Percentiles rank a stretch among this genome's conserved stretches.
Conservation (phyloP, 2,113 vertebrate species). For the Erpornis zantholeuca region DNA sequence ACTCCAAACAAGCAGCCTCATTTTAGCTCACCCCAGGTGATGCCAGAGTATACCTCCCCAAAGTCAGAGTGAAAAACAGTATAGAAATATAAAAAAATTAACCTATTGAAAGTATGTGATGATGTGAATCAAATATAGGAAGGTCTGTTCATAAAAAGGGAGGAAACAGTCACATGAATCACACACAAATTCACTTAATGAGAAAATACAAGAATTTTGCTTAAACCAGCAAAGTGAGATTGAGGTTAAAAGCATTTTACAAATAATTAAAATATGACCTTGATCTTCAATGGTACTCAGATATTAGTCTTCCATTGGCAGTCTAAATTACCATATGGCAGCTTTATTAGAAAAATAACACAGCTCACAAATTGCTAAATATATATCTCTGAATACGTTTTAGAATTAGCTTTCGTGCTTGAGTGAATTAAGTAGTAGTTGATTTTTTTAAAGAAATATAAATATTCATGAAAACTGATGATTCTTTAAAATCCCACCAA, state of each 20-base stretch:
- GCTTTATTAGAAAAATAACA: neutral
- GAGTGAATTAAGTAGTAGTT: neutral
- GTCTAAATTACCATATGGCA: neutral
- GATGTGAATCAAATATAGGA: neutral
- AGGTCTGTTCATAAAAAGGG: neutral
- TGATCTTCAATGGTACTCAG: neutral
- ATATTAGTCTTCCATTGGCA: neutral
- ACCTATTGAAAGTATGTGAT: neutral
- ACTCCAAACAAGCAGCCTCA: neutral
- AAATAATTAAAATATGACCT: neutral
- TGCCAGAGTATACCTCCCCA: neutral
- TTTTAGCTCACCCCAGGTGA: neutral
- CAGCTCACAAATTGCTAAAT: neutral
- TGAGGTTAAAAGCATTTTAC: neutral
- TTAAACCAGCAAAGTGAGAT: neutral
- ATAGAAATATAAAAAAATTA: neutral
- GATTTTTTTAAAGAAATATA: conserved; percentile 4
- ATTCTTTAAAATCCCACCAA: neutral
- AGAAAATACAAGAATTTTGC: neutral
- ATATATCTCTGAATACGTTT: neutral
- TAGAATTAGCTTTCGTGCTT: conserved; percentile 14
- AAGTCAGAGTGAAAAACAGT: neutral
- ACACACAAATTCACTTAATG: neutral
- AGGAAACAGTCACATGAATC: neutral
- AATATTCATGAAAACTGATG: neutral